Base-by-base conservation (phyloP, 1,140 invertebrate species). In the Anastatus disparis region DNA sequence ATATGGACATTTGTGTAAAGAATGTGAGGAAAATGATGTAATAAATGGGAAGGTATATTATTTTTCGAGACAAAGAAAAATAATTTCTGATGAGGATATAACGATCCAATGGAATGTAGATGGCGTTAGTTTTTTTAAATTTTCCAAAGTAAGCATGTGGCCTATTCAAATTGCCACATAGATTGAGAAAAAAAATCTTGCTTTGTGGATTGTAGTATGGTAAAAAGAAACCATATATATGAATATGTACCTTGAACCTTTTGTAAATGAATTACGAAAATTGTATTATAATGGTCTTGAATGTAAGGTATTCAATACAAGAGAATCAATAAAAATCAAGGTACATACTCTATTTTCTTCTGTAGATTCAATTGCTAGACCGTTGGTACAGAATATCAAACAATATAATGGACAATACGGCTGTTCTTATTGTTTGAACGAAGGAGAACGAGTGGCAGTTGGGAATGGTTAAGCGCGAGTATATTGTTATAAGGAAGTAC, bases 101-200 rank as follows among this genome's bases (percentile, higher is more conserved):
- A 17, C 31, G 2, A 59, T 59, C 22, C n/a, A n/a, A n/a, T n/a
- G n/a, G n/a, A n/a, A n/a, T n/a, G n/a, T n/a, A n/a, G n/a, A n/a
- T n/a, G n/a, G 56, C 2, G 56, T 59, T 2, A 22, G 9, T 13
- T 40, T 6, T n/a, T 42, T 22, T 17, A 42, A 59, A 22, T 22
- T 4, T n/a, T 40, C 56, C 4, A 22, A 59, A 38, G 22, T 20
- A 10, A 64, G 55, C 0, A 70, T 75, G 58, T 75, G 70, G 50
- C 66, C 74, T 38, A 40, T 75, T 3, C 55, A 65, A 63, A 53
- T 74, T 6, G 6, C 38, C 15, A 71, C n/a, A n/a, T 75, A 26
- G 71, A 72, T 58, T 70, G 74, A 74, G 73, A 66, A 53, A 73
- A 13, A 73, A 71, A 58, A 68, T 73, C n/a, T 35, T 74, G 4